These are phyloP conservation scores for Cydia splendana DNA, from an alignment of 1,140 invertebrate genomes.

Conservation along the genomic window DNA sequence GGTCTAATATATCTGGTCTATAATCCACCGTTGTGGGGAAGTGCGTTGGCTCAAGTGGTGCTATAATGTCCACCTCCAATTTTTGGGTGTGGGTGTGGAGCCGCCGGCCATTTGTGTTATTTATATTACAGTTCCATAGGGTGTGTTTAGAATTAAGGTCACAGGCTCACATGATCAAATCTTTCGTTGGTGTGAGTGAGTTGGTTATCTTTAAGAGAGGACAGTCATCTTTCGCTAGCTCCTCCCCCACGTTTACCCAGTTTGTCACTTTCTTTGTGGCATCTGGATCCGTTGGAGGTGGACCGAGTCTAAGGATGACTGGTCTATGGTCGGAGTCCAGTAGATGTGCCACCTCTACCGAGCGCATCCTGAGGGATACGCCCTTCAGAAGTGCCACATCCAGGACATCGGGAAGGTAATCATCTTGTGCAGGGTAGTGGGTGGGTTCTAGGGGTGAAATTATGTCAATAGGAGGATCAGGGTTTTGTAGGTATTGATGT, in stretches of 20 bases:
- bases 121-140: no score
- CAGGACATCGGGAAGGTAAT: background rate
- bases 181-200: no score
- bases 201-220: background rate
- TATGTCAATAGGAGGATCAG: background rate
- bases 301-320: background rate
- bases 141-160: no score
- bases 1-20: no score
- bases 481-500: background rate
- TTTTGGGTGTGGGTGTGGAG: no score
- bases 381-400: background rate
- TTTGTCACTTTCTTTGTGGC: background rate
- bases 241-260: background rate
- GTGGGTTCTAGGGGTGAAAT: background rate
- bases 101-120: no score
- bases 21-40: no score
- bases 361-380: conserved; percentile 4
- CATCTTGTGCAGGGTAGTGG: background rate
- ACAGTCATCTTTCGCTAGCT: background rate
- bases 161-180: no score
- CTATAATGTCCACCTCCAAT: no score
- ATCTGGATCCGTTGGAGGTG: background rate
- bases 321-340: background rate
- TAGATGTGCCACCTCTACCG: background rate
- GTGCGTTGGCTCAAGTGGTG: no score